Evolutionary conservation across 2,113 vertebrate species (phyloP), one percentile per base, ranked within the genome.

Genomic region (Oreotrochilus melanogaster): DNA sequence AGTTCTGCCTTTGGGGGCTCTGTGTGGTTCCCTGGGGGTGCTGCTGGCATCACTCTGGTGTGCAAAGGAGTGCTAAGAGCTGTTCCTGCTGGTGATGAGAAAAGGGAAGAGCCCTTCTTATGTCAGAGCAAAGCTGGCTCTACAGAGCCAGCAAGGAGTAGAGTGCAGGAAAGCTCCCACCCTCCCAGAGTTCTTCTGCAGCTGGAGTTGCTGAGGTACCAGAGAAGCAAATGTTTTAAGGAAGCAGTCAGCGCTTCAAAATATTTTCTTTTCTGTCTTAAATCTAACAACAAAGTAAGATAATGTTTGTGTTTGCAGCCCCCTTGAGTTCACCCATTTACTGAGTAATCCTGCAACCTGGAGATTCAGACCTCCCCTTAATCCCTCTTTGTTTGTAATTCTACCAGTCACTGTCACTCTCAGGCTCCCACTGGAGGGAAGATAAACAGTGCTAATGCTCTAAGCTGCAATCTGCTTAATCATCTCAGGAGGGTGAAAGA

Each of bases 21-120:
- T 86, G 5, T n/a, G 47, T 81, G 86, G 86, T 78, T 83, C 64
- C 58, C 64, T 31, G 50, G 60, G 76, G 6, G 67, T n/a, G 61
- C 60, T 1, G 15, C 48, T 89, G 78, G 65, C 65, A 25, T 18
- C 0, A 0, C 11, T 42, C 65, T 13, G 7, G 18, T 19, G 1
- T 19, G 60, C 54, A 16, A 37, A 30, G 19, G 65, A 78, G 66
- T 3, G 24, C 28, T 31, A 5, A 39, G 83, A 67, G 28, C 70
- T 16, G n/a, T 0, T 64, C 27, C 47, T 0, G 3, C 60, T 62
- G 90, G 7, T 8, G 9, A 6, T 23, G 50, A 1, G 39, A 0
- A 23, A 87, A 54, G 50, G 69, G 39, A 65, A 86, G 60, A 79
- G 31, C 22, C 54, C 54, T 74, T 60, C 35, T 60, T 58, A 50